These are phyloP conservation scores for Polia nebulosa DNA, from an alignment of 2,888 invertebrate species.

Conservation along the genomic window DNA sequence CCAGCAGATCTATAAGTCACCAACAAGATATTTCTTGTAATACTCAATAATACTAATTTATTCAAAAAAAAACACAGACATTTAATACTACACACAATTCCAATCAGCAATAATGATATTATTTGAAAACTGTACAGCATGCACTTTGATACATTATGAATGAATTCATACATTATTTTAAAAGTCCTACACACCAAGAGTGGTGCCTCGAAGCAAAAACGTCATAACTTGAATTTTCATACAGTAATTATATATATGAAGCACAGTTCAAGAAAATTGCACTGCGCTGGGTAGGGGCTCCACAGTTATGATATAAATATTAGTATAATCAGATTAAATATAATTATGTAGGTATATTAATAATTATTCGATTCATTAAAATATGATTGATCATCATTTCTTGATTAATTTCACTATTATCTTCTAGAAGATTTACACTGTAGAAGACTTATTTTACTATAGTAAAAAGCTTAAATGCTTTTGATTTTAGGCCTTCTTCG, in stretches of 20 bases:
- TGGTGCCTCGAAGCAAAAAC: no score
- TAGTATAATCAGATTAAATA: constrained; percentile 24
- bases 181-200: background rate
- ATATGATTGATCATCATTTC: constrained; percentile 4
- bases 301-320: constrained; percentile 12
- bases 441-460: background rate
- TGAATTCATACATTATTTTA: constrained; percentile 20
- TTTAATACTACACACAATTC: constrained; percentile 41
- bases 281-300: background rate
- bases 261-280: background rate
- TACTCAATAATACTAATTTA: constrained; percentile 42
- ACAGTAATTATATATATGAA: no score
- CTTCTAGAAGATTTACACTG: constrained; percentile 2
- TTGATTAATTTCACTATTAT: constrained; percentile 20
- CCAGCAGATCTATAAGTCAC: constrained; percentile 50
- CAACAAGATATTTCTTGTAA: constrained; percentile 26
- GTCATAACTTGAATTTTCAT: background rate
- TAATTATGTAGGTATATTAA: background rate
- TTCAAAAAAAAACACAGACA: no score
- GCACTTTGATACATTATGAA: constrained; percentile 30
- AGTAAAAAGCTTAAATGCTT: constrained; percentile 1
- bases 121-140: constrained; percentile 62
- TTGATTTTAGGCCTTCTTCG: background rate
- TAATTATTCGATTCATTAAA: constrained; percentile 13
- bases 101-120: constrained; percentile 34